These are phyloP conservation scores for Melanotaenia trifasciata DNA, from an alignment of 2,797 vertebrate species.

Conservation along the genomic window DNA sequence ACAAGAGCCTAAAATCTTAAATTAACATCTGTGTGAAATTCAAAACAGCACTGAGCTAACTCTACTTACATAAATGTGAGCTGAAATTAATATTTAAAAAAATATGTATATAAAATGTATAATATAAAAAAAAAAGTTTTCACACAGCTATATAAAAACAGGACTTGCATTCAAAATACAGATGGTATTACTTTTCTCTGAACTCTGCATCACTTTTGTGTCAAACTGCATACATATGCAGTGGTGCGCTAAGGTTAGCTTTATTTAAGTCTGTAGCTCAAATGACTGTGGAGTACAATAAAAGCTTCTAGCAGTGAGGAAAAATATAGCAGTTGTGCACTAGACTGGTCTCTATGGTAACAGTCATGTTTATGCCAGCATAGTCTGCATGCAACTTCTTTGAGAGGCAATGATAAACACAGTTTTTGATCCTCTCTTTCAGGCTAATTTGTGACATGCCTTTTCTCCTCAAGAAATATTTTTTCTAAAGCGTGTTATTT, in stretches of 20 bases:
- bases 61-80: background rate
- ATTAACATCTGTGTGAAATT: background rate
- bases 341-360: constrained; percentile 8
- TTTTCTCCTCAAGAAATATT: background rate
- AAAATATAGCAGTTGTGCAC: constrained; percentile 6
- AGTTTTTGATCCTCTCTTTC: background rate
- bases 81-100: background rate
- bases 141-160: background rate
- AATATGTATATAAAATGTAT: too few species aligned
- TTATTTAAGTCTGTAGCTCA: constrained; percentile 2
- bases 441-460: background rate
- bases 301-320: background rate
- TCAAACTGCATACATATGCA: background rate
- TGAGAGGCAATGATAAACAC: background rate
- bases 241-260: background rate
- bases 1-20: background rate
- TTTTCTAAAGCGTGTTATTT: background rate
- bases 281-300: constrained; percentile 3
- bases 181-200: background rate
- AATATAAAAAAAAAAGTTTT: background rate
- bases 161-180: constrained; percentile 5
- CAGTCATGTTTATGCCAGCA: background rate
- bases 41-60: background rate
- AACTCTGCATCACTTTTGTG: background rate
- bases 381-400: background rate